Evolutionary conservation across 2,888 invertebrate genomes (phyloP).

Genomic region (Agapostemon virescens): DNA sequence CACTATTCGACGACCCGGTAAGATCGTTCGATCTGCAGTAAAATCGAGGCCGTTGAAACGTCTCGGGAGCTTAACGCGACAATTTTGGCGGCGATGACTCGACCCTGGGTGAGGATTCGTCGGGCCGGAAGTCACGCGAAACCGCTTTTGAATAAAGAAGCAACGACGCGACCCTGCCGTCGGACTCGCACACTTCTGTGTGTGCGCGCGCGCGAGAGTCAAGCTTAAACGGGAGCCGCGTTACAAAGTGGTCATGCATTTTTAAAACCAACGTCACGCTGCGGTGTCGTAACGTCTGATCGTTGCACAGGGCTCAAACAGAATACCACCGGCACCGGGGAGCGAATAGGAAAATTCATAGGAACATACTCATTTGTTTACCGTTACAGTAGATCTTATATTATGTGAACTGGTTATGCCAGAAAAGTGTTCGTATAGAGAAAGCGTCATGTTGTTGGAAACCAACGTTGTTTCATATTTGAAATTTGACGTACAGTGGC

Average conservation of each 20-base stretch:
- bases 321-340: slow-evolving; percentile 29
- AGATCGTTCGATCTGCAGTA: background rate
- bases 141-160: slow-evolving; percentile 37
- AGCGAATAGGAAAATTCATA: background rate
- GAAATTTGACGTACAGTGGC: background rate
- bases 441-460: background rate
- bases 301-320: slow-evolving; percentile 27
- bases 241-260: slow-evolving; percentile 45
- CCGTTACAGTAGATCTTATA: background rate
- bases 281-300: background rate
- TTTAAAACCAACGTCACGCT: slow-evolving; percentile 35
- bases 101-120: background rate
- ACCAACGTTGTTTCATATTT: background rate
- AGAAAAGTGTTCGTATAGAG: background rate
- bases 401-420: background rate
- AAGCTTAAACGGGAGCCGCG: slow-evolving; percentile 26
- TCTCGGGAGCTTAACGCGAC: background rate
- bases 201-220: background rate
- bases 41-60: slow-evolving; percentile 9
- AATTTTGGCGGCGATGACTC: background rate
- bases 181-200: background rate
- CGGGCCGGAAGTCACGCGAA: slow-evolving; percentile 20
- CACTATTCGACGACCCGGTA: background rate
- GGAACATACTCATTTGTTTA: background rate
- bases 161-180: background rate